Percentiles rank a stretch among this genome's conserved stretches.
Conservation (phyloP, 2,797 vertebrate species). For the Labeo calbasu region DNA sequence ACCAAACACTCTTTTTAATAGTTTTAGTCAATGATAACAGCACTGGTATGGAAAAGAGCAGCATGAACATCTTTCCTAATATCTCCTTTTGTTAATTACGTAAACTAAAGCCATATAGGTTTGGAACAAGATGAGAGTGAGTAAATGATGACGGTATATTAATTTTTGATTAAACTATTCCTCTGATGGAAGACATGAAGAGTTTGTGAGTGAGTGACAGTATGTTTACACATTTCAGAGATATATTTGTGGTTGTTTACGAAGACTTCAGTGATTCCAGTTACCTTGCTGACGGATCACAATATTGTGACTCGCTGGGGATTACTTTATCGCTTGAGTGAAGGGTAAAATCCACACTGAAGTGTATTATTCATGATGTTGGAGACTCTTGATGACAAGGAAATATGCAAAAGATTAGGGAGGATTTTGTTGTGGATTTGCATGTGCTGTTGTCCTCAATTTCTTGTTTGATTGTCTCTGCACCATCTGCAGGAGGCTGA, state of each 20-base stretch:
- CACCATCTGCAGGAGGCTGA: slow-evolving; percentile 87
- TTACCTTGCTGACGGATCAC: neutral
- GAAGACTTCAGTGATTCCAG: neutral
- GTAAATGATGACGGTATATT: neutral
- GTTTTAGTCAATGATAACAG: neutral
- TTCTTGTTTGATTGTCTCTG: neutral
- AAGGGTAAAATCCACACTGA: neutral
- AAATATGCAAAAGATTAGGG: slow-evolving; percentile 27
- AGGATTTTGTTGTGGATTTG: slow-evolving; percentile 35
- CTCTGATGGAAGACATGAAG: neutral
- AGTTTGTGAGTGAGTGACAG: neutral
- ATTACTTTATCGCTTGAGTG: slow-evolving; percentile 19
- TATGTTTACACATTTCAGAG: neutral
- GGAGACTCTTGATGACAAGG: slow-evolving; percentile 1
- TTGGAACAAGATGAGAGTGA: neutral
- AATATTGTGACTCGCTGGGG: slow-evolving; percentile 5
- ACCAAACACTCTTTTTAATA: neutral
- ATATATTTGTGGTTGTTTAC: neutral
- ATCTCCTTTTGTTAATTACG: neutral
- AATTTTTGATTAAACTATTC: neutral
- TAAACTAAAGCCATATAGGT: neutral
- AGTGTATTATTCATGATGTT: slow-evolving; percentile 21
- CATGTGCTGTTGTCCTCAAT: slow-evolving; percentile 12
- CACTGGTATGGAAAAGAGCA: neutral
- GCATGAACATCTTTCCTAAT: neutral